These are phyloP conservation scores for Eurystomus glaucurus DNA, from an alignment of 2,797 vertebrate species.

Conservation along the genomic window DNA sequence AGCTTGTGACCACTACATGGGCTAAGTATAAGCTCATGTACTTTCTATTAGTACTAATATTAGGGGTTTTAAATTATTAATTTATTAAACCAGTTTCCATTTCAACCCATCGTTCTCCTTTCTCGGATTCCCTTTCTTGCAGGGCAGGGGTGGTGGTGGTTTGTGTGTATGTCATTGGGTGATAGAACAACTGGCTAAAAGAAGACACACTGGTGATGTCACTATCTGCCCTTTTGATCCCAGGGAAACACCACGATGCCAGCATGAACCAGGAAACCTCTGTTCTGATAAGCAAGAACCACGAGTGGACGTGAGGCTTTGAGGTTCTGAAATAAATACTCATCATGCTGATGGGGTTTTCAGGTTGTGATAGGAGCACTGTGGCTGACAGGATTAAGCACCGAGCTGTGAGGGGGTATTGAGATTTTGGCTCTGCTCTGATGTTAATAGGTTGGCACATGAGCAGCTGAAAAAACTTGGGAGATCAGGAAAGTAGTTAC, in stretches of 20 bases:
- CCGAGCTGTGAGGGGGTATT: neutral
- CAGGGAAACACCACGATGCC: accelerated
- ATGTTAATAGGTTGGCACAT: neutral
- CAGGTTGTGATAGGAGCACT: accelerated
- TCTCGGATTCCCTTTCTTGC: neutral
- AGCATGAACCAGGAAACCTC: neutral
- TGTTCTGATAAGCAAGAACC: neutral
- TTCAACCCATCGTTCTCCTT: neutral
- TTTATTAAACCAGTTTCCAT: neutral
- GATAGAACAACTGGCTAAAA: neutral
- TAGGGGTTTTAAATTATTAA: too few relatives aligned
- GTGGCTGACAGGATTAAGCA: accelerated
- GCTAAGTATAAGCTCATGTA: too few relatives aligned
- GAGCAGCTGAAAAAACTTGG: neutral
- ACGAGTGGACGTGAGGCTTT: neutral
- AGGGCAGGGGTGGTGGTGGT: neutral
- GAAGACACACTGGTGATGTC: neutral
- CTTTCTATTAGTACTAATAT: too few relatives aligned
- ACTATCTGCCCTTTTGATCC: neutral
- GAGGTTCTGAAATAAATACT: neutral
- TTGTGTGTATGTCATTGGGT: neutral
- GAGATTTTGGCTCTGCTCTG: neutral
- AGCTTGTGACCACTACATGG: too few relatives aligned
- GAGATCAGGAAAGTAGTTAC: neutral
- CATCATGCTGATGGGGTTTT: neutral